Base-by-base conservation (phyloP, 2,797 vertebrate genomes). In the Pantherophis alleghaniensis region DNA sequence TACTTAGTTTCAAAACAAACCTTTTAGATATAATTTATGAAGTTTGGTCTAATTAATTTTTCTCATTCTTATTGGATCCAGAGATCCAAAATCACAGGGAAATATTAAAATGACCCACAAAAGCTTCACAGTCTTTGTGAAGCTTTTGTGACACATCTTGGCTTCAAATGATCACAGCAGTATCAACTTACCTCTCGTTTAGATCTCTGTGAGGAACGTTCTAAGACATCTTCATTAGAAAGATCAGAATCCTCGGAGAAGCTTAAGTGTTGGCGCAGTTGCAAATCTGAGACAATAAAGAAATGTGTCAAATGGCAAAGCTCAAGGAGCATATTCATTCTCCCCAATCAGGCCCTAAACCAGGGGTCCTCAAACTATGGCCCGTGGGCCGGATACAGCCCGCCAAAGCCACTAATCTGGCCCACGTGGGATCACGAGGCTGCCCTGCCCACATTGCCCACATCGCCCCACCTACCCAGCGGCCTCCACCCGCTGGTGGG, bases 171-270 rank as follows among this genome's bases (percentile, higher is more conserved):
- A 90, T 12, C 10, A 28, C 5, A 56, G 74, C 37, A 51, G 22
- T 26, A 47, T 0, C 26, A 37, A 7, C 87, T 0, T 97, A 99
- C 99, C 98, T 99, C 99, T 96, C 98, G 97, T 96, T 98, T 99
- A 86, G 99, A 99, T 96, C 98, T 99, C 98, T 99, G 99, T 83
- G 99, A 99, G 55, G 98, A 98, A 57, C 98, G 98, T 92, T 99
- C 99, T 86, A 99, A 97, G 92, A 99, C 96, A 14, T 99, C 99
- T 0, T 99, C 99, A 6, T 98, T 99, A 95, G 99, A 99, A 93
- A 99, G 98, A 96, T 99, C 99, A 0, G 99, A 99, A 93, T 99
- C 99, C 95, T 99, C 99, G 0, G 99, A 99, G 97, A 99, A 99
- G 95, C 99, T 99, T 95, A 99, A 92, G 96, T 99, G 99, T 56